A percentile compares a stretch with the other conserved stretches of the same genome.
Conservation (phyloP, 1,140 invertebrate species). For the Zaprionus vittiger region DNA sequence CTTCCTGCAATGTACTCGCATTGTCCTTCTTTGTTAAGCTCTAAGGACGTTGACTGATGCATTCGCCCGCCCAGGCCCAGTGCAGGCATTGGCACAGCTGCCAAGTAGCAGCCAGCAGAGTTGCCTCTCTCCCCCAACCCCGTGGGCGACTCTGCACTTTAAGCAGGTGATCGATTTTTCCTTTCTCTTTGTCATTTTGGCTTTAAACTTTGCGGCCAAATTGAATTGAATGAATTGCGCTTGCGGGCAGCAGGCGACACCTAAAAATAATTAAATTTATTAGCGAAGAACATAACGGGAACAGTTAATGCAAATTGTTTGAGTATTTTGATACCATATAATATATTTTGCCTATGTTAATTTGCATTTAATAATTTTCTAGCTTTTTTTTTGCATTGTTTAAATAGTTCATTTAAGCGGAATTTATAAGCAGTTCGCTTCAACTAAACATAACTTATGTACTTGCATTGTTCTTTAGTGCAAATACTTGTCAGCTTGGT, state of each 20-base stretch:
- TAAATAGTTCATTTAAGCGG: background rate
- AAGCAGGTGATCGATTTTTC: slow-evolving; percentile 75
- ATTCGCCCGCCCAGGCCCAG: slow-evolving; percentile 37
- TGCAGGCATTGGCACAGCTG: slow-evolving; percentile 68
- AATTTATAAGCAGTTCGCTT: too few relatives aligned
- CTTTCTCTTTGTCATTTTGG: slow-evolving; percentile 38
- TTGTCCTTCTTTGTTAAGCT: slow-evolving; percentile 76
- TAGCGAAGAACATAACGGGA: background rate
- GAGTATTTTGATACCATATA: too few relatives aligned
- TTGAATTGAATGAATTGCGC: slow-evolving; percentile 71
- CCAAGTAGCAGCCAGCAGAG: slow-evolving; percentile 63
- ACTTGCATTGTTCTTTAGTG: background rate
- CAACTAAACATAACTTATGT: background rate
- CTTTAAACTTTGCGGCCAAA: slow-evolving; percentile 37
- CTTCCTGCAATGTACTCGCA: slow-evolving; percentile 38
- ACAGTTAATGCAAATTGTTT: background rate
- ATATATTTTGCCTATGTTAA: background rate
- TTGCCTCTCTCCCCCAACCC: slow-evolving; percentile 16
- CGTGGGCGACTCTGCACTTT: slow-evolving; percentile 46
- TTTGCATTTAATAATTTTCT: background rate
- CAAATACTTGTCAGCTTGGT: background rate
- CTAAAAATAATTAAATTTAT: slow-evolving; percentile 25
- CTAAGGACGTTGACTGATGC: slow-evolving; percentile 79
- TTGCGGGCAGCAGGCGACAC: slow-evolving; percentile 57
- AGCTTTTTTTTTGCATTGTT: background rate